Evolutionary conservation across 2,797 vertebrate genomes (phyloP), one percentile per base, ranked within the genome.

Genomic region (Dicrostonyx torquatus): DNA sequence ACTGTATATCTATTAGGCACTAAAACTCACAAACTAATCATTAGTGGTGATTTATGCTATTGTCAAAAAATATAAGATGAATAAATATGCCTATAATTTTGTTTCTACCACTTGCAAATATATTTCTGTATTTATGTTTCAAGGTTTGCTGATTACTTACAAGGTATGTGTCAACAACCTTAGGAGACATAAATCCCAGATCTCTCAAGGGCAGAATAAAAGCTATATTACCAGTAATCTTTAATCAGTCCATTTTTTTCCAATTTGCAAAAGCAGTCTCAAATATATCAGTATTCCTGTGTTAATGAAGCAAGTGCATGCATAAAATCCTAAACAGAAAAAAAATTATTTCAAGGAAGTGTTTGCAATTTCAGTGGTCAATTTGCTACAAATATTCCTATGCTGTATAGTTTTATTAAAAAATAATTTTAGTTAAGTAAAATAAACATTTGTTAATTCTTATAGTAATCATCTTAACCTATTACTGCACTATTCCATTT

Each of bases 101-200:
- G 29, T 95, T 96, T 96, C 79, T 73, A 84, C 62, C 58, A 31
- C 73, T 68, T 93, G 9, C 48, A 96, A 80, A 95, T 94, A 58
- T 85, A 96, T 89, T 93, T 85, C 64, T 94, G 9, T 92, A 97
- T 96, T 96, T 96, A 97, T 89, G 34, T 48, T 89, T 92, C 86
- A 93, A 91, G 34, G 66, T 87, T 91, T 96, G 76, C 66, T 96
- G 89, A 96, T 96, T 96, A 94, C 89, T 96, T 93, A 92, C 83
- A 94, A 95, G 62, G 85, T 58, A 78, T 62, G 40, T 93, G 83
- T 96, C 88, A 96, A 76, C 55, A 92, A 70, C 85, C 79, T 96
- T 76, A 77, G 62, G n/a, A 90, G 45, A 89, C 73, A 94, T 97
- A 95, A 96, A 97, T 96, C 22, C 58, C 18, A 96, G 31, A 45